A percentile compares a stretch with the other conserved stretches of the same genome.
phyloP scores from a whole-genome alignment of 2,888 invertebrate genomes.

The Sepioteuthis lessoniana region DNA sequence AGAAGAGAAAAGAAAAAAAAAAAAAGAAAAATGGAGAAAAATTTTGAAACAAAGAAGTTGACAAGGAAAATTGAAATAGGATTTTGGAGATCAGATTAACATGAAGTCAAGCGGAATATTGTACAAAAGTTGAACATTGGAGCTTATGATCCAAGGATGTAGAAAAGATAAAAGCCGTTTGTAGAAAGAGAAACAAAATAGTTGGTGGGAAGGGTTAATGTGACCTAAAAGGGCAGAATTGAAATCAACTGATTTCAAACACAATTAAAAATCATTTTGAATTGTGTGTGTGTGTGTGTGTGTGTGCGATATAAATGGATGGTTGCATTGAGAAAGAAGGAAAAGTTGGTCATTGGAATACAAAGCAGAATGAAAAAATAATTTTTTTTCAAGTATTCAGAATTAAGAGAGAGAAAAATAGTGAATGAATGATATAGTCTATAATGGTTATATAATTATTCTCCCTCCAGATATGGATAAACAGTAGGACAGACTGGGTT shows the following conservation, averaged over 20 bases:
- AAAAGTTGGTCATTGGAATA: not conserved
- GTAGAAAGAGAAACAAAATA: not conserved
- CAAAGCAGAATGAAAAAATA: not conserved
- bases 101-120: not conserved
- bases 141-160: not conserved
- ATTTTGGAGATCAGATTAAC: not conserved
- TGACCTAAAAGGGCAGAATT: not conserved
- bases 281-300: too few species aligned
- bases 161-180: not conserved
- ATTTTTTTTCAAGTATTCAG: not conserved
- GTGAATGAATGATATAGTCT: not conserved
- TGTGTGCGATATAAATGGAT: not conserved
- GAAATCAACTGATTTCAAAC: not conserved
- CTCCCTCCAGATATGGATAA: too few species aligned
- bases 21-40: not conserved
- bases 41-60: not conserved
- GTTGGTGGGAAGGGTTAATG: not conserved
- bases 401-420: not conserved
- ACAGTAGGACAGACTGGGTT: too few species aligned
- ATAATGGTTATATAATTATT: too few species aligned
- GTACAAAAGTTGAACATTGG: not conserved
- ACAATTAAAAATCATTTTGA: not conserved
- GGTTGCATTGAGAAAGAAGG: not conserved
- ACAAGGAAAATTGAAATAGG: not conserved
- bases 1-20: not conserved